Evolutionary conservation across 2,113 vertebrate genomes (phyloP).

Genomic region (Nestor notabilis): DNA sequence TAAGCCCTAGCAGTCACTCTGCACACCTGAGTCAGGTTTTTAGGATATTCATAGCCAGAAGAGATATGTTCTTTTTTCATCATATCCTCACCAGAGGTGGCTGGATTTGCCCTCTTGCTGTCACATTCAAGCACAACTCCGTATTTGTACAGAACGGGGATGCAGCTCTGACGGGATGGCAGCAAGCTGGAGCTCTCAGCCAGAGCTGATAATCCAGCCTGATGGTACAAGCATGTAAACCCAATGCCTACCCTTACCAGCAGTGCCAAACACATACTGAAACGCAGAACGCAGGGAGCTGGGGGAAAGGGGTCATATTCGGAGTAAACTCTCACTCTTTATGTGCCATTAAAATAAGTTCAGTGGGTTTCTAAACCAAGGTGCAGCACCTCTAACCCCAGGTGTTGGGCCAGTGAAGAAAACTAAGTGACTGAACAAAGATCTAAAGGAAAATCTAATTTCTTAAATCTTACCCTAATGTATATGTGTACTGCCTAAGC

Average conservation of each 20-base stretch:
- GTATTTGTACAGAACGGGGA: not conserved
- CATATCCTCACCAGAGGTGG: not conserved
- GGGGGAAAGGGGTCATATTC: not conserved
- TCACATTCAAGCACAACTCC: fast-evolving
- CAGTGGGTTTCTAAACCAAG: not conserved
- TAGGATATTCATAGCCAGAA: too few relatives aligned
- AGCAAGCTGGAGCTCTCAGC: not conserved
- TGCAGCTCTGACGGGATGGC: fast-evolving
- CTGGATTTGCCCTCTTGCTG: not conserved
- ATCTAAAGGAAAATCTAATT: not conserved
- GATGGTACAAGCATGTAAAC: fast-evolving
- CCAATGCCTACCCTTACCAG: too few relatives aligned
- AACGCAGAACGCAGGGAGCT: fast-evolving
- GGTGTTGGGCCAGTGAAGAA: not conserved
- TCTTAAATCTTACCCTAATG: not conserved
- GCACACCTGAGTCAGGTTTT: not conserved
- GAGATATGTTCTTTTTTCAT: too few relatives aligned
- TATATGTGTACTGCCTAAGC: not conserved
- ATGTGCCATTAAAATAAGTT: not conserved
- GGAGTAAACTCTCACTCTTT: not conserved
- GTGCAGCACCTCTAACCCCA: too few relatives aligned
- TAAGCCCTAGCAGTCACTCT: too few relatives aligned
- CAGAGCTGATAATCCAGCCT: not conserved
- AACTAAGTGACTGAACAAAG: not conserved
- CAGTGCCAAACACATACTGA: not conserved